These are phyloP conservation scores for Spodoptera littoralis DNA, from an alignment of 2,888 invertebrate genomes.

Conservation along the genomic window DNA sequence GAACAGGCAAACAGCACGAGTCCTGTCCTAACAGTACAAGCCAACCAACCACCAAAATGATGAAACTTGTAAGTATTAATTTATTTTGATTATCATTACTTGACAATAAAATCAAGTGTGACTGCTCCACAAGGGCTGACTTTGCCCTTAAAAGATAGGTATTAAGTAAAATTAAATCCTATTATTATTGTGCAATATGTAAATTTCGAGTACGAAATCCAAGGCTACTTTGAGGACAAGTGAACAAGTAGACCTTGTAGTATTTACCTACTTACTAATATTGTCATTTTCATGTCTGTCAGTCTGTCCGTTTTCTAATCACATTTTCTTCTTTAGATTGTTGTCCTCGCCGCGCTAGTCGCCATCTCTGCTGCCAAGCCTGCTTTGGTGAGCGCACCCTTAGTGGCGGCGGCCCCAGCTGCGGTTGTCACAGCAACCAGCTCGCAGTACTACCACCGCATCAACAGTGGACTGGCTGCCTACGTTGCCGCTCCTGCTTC, in stretches of 20 bases:
- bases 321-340: slow-evolving; percentile 66
- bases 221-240: no score
- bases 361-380: slow-evolving; percentile 80
- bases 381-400: slow-evolving; percentile 70
- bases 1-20: slow-evolving; percentile 64
- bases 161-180: no score
- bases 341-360: slow-evolving; percentile 76
- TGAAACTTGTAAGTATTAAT: slow-evolving; percentile 79
- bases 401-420: slow-evolving; percentile 79
- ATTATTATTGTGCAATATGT: no score
- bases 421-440: slow-evolving; percentile 90
- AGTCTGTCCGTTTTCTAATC: not conserved
- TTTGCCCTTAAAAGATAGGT: no score
- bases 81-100: not conserved
- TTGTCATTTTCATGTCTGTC: no score
- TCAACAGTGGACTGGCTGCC: slow-evolving; percentile 87
- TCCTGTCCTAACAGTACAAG: slow-evolving; percentile 70
- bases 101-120: no score
- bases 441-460: slow-evolving; percentile 91
- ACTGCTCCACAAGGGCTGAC: no score
- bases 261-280: no score
- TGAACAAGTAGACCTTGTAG: no score
- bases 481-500: slow-evolving; percentile 80
- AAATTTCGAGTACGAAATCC: no score
- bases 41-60: slow-evolving; percentile 76